Percentiles rank a stretch among this genome's conserved stretches.
These are phyloP conservation scores for Turnix velox DNA, from an alignment of 2,113 vertebrate genomes.

Conservation along the genomic window DNA sequence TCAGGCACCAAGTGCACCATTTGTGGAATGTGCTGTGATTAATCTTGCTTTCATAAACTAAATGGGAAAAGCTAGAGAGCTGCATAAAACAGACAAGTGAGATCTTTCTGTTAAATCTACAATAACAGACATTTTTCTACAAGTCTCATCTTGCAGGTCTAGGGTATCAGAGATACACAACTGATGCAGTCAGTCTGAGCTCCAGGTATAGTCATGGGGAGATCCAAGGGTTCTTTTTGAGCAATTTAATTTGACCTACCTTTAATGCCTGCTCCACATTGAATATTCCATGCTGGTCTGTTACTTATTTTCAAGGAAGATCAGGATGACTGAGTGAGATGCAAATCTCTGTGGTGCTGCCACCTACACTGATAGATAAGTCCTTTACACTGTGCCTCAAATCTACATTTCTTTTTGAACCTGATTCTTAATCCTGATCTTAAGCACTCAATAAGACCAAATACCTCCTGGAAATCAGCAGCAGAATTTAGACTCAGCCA, in stretches of 20 bases:
- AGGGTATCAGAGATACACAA: accelerated
- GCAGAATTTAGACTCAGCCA: neutral
- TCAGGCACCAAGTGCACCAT: neutral
- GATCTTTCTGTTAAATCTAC: neutral
- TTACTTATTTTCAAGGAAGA: neutral
- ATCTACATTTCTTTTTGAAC: neutral
- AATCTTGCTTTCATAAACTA: neutral
- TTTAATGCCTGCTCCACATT: neutral
- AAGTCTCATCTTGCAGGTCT: neutral
- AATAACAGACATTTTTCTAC: accelerated
- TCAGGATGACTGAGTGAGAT: neutral
- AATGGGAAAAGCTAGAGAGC: neutral
- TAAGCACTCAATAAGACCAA: neutral
- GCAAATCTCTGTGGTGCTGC: neutral
- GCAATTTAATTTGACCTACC: neutral
- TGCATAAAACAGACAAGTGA: neutral
- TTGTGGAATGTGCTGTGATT: neutral
- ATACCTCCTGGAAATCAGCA: neutral
- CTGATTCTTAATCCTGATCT: neutral
- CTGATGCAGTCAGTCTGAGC: neutral
- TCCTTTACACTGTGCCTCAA: accelerated
- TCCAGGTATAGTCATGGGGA: neutral
- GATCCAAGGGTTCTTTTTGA: neutral
- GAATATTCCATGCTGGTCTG: neutral
- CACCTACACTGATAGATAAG: neutral